Evolutionary conservation across 2,888 invertebrate genomes (phyloP), one percentile per base, ranked within the genome.

Genomic region (Cyclophora albipunctata): DNA sequence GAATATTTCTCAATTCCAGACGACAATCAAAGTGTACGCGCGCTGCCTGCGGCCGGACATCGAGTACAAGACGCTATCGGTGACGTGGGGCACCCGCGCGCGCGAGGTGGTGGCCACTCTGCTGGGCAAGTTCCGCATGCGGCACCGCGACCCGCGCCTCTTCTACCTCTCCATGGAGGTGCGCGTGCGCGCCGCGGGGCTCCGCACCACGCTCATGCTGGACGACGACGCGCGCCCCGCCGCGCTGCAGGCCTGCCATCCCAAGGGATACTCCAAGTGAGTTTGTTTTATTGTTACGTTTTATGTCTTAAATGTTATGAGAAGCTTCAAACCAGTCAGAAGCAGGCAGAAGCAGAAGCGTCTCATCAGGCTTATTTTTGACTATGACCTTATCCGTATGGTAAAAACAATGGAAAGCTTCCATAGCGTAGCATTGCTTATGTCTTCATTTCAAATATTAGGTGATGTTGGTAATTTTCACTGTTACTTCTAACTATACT

Each of bases 91-190:
- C 69, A 97, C 96, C 7, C 94, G 96, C 2, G 96, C 96, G 68
- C 92, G 94, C 67, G 95, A 97, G 79, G 94, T 98, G 58, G 95
- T 98, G 6, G 90, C 91, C 55, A 94, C 95, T 47, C 90, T 98
- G 34, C 90, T 98, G 57, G 92, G 94, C 81, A 97, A 98, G 90
- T 95, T 93, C 83, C 92, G 95, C 69, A 96, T 97, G 95, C 92
- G 95, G 64, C 96, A 96, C 78, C 91, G 97, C 34, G 98, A 98
- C 82, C 96, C 97, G 1, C 92, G 97, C 66, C 91, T 98, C 34
- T 98, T 97, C 86, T 97, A 96, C 83, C 91, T 98, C 49, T 96
- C 96, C 71, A 98, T 98, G 97, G 97, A 97, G 81, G 96, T 97
- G 46, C 93, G 95, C 7, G 95, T 97, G 46, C 90, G 96, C 47